Evolutionary conservation across 1,140 invertebrate genomes (phyloP).

Genomic region (Diorhabda sublineata): DNA sequence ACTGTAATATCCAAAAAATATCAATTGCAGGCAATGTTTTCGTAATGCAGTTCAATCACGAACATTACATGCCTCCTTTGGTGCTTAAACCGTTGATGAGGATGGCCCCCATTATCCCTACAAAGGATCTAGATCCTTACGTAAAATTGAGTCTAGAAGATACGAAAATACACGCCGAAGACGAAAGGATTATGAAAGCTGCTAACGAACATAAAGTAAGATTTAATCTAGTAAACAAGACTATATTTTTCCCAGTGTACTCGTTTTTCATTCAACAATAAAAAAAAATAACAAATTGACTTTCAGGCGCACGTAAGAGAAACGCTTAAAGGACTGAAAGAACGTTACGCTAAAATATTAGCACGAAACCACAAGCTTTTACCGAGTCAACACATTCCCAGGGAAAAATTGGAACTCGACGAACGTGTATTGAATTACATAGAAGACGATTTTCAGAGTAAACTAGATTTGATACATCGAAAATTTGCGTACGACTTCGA

Average conservation of each 20-base stretch:
- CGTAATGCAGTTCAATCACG: not conserved
- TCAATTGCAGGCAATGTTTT: not conserved
- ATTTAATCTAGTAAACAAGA: too few species aligned
- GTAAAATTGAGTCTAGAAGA: conserved; percentile 63
- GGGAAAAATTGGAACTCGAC: conserved; percentile 61
- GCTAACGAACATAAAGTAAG: conserved; percentile 56
- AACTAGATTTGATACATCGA: conserved; percentile 55
- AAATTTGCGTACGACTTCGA: conserved; percentile 60
- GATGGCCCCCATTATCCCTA: not conserved
- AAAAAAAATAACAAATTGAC: not conserved
- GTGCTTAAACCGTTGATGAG: not conserved
- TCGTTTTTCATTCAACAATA: too few species aligned
- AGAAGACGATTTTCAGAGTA: conserved; percentile 53
- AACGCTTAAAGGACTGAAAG: conserved; percentile 26
- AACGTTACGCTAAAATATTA: conserved; percentile 34
- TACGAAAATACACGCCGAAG: conserved; percentile 53
- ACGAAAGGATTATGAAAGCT: conserved; percentile 52
- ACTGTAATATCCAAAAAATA: not conserved
- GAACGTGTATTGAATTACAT: conserved; percentile 59
- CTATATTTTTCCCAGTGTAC: too few species aligned
- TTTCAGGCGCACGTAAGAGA: conserved; percentile 19
- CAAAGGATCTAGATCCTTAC: conserved; percentile 60
- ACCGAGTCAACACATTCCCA: conserved; percentile 50
- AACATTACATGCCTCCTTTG: not conserved
- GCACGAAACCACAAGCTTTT: conserved; percentile 57